These are phyloP conservation scores for Thymelicus acteon DNA, from an alignment of 2,888 invertebrate species.

Conservation along the genomic window DNA sequence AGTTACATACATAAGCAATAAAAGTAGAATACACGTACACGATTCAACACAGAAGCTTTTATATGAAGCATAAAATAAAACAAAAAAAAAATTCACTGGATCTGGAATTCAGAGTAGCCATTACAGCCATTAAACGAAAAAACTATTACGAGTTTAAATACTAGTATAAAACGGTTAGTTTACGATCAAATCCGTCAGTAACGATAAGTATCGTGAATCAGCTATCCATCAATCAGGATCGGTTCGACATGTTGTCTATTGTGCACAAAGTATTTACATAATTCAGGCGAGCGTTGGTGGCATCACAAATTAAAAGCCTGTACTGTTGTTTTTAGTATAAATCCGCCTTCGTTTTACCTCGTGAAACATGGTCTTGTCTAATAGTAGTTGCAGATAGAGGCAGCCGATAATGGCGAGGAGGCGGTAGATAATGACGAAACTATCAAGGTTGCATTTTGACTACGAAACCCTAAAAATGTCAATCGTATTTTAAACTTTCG, in stretches of 20 bases:
- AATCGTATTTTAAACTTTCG: too few relatives aligned
- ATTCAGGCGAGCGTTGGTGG: conserved; percentile 64
- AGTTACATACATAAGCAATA: too few relatives aligned
- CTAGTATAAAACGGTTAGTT: conserved; percentile 29
- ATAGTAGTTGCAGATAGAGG: too few relatives aligned
- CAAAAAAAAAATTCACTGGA: background rate
- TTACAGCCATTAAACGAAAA: background rate
- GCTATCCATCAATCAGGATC: conserved; percentile 77
- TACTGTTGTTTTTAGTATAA: conserved; percentile 57
- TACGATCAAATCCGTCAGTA: conserved; percentile 30
- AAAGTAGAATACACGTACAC: too few relatives aligned
- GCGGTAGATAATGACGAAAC: too few relatives aligned
- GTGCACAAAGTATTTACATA: conserved; percentile 72
- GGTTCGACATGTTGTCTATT: conserved; percentile 68
- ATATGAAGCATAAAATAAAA: too few relatives aligned
- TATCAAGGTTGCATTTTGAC: too few relatives aligned
- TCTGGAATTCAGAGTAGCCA: background rate
- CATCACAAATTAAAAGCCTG: conserved; percentile 62
- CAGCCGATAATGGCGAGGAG: too few relatives aligned
- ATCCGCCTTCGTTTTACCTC: background rate
- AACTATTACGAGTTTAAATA: conserved; percentile 33
- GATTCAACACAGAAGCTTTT: too few relatives aligned
- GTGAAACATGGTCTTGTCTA: too few relatives aligned
- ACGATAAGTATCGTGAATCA: conserved; percentile 45
- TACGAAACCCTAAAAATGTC: too few relatives aligned